Conservation (phyloP, 1,140 invertebrate genomes). For the Samia ricini region DNA sequence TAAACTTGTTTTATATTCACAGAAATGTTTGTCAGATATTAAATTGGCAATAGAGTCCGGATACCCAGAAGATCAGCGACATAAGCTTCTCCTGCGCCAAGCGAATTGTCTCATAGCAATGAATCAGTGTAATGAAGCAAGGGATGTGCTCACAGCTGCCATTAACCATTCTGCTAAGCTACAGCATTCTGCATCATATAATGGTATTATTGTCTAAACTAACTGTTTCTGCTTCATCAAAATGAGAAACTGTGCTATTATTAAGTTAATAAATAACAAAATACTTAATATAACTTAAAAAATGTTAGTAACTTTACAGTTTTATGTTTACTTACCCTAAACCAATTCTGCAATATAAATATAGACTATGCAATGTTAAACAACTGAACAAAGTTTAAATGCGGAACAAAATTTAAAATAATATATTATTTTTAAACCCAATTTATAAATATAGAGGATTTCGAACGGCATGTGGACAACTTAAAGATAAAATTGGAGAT, state of each 20-base stretch:
- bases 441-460: slow-evolving; percentile 39
- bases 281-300: too few species aligned
- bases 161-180: slow-evolving; percentile 27
- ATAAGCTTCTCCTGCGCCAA: slow-evolving; percentile 50
- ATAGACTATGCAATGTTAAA: too few species aligned
- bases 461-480: slow-evolving; percentile 49
- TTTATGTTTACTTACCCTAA: too few species aligned
- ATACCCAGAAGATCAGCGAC: slow-evolving; percentile 45
- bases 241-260: too few species aligned
- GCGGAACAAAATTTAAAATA: too few species aligned
- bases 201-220: too few species aligned
- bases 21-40: slow-evolving; percentile 58
- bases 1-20: neutral
- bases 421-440: too few species aligned
- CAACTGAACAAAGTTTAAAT: too few species aligned
- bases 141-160: slow-evolving; percentile 33
- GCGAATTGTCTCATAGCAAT: slow-evolving; percentile 58
- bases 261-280: too few species aligned
- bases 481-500: slow-evolving; percentile 48
- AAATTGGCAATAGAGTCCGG: slow-evolving; percentile 37
- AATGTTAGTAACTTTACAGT: too few species aligned
- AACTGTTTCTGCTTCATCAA: too few species aligned
- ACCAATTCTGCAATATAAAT: too few species aligned
- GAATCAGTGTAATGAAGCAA: slow-evolving; percentile 25
- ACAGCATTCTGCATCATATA: slow-evolving; percentile 21